Evolutionary conservation across 2,888 invertebrate species (phyloP).

Genomic region (Protophormia terraenovae): DNA sequence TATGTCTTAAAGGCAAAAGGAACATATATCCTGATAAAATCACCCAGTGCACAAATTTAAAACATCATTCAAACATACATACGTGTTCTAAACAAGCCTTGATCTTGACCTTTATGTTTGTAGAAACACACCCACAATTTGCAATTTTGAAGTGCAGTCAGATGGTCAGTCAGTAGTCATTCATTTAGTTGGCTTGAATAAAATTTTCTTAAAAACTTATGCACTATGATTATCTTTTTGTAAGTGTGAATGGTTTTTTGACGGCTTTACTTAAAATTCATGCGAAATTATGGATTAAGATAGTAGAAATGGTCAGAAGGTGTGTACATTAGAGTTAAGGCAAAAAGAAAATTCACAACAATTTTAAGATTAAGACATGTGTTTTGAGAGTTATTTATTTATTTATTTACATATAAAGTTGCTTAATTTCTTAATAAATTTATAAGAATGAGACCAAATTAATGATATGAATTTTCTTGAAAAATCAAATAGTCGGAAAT

Average conservation of each 20-base stretch:
- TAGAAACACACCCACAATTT: conserved; percentile 34
- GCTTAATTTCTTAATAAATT: too few species aligned
- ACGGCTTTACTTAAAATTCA: not conserved
- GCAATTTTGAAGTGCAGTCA: not conserved
- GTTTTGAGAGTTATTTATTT: too few species aligned
- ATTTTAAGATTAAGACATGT: not conserved
- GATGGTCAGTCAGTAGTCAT: not conserved
- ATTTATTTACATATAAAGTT: too few species aligned
- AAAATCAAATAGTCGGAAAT: too few species aligned
- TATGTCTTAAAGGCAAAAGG: not conserved
- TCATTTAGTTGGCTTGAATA: not conserved
- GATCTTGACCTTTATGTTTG: conserved; percentile 28
- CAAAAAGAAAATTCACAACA: not conserved
- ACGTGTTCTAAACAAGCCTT: conserved; percentile 8
- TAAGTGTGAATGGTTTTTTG: not conserved
- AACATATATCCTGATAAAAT: too few species aligned
- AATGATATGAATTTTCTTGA: too few species aligned
- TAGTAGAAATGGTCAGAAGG: not conserved
- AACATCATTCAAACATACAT: not conserved
- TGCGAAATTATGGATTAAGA: not conserved
- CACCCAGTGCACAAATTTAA: too few species aligned
- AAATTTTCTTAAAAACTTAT: conserved; percentile 20
- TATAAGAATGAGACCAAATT: too few species aligned
- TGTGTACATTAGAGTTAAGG: not conserved
- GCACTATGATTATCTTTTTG: conserved; percentile 16